phyloP scores from a whole-genome alignment of 2,113 vertebrate species.

The Acinonyx jubatus region DNA sequence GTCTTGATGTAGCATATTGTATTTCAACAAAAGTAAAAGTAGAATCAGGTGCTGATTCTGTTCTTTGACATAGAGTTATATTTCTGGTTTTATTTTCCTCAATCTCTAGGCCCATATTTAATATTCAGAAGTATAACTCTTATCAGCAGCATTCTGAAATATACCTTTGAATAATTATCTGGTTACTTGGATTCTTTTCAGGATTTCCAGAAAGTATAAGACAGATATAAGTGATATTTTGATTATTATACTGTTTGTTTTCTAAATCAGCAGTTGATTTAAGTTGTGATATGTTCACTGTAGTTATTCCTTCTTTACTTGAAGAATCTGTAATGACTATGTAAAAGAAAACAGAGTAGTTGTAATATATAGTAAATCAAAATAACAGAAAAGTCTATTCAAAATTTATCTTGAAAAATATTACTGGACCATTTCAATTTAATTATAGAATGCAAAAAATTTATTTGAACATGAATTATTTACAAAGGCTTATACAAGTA shows the following conservation, averaged over 20 bases:
- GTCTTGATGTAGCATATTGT: background rate
- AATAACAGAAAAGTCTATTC: background rate
- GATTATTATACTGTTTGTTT: background rate
- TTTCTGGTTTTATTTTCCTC: background rate
- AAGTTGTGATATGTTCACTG: background rate
- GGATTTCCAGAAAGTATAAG: background rate
- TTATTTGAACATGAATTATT: background rate
- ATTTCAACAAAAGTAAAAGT: constrained; percentile 36
- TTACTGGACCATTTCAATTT: background rate
- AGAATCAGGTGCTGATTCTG: background rate
- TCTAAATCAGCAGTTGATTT: background rate
- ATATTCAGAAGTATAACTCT: background rate
- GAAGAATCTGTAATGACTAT: background rate
- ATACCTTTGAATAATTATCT: background rate
- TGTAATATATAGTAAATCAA: background rate
- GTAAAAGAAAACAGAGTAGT: background rate
- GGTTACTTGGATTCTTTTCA: background rate
- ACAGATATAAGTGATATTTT: background rate
- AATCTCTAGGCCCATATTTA: background rate
- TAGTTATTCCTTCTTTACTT: background rate
- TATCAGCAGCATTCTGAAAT: background rate
- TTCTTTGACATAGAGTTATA: background rate
- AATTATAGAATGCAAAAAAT: background rate
- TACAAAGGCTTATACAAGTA: background rate
- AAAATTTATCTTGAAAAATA: background rate